Evolutionary conservation across 2,797 vertebrate genomes (phyloP).

Genomic region (Trachurus trachurus): DNA sequence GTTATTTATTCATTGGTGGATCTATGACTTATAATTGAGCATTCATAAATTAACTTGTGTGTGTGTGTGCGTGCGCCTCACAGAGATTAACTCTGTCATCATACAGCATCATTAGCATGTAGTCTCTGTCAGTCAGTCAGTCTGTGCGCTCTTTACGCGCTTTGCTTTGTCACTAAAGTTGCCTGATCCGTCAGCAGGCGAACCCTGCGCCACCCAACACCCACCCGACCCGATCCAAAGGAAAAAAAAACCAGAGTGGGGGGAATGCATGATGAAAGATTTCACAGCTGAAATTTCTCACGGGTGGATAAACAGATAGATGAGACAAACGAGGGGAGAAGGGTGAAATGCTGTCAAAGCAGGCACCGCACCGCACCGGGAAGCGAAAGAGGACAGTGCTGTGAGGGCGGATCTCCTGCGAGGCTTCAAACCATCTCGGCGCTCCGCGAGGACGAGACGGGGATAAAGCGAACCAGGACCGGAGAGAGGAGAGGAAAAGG

Average conservation of each 20-base stretch:
- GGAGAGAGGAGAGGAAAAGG: background rate
- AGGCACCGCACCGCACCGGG: background rate
- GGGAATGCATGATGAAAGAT: background rate
- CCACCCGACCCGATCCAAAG: conserved; percentile 4
- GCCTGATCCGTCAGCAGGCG: conserved; percentile 47
- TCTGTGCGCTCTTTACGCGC: conserved; percentile 42
- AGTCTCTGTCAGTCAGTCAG: background rate
- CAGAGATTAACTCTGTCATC: background rate
- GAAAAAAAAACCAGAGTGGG: too few species aligned
- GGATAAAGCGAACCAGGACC: background rate
- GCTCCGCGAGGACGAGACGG: conserved; percentile 30
- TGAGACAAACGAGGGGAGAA: background rate
- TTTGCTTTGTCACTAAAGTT: conserved; percentile 60
- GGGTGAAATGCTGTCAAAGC: conserved; percentile 23
- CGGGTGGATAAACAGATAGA: background rate
- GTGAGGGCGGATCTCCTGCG: conserved; percentile 44
- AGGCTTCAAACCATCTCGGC: conserved; percentile 32
- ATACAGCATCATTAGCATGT: background rate
- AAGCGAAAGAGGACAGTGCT: conserved; percentile 23
- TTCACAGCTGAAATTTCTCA: background rate
- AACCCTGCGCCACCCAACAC: conserved; percentile 35
- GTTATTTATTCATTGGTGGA: background rate
- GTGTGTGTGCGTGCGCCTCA: too few species aligned
- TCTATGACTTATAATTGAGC: background rate
- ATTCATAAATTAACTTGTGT: background rate